Base-by-base conservation (phyloP, 2,888 invertebrate species). In the Orthosia gracilis region DNA sequence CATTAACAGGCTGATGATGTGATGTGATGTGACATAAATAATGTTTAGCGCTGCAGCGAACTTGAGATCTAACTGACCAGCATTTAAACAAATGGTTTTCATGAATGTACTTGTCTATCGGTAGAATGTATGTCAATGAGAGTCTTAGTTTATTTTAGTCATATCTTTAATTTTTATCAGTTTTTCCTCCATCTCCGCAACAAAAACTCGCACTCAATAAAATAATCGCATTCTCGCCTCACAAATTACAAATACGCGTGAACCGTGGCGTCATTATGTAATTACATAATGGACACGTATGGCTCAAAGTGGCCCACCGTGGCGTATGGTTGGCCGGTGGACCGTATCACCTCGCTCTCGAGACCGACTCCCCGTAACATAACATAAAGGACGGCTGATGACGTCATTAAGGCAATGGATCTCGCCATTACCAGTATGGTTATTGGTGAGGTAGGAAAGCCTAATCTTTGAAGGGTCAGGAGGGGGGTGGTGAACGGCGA, bases 301-400 rank as follows among this genome's bases (percentile, higher is more conserved):
- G 74, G 78, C 62, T 69, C 31, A 17, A n/a, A 4, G n/a, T 75
- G 65, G 73, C 47, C 59, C 64, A 79, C 62, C 31, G 87, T 87
- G 82, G 71, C 64, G 71, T 86, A 87, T 85, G 91, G 91, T 89
- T 92, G 92, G 84, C 52, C 84, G 85, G 86, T 87, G 85, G 89
- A 91, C 88, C 91, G 88, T 73, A 73, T 72, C 90, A 79, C 83
- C 85, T 92, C 93, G 83, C 92, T 93, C 90, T 92, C 92, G 87
- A 81, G 81, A 82, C 76, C 84, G 71, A 73, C 79, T 61, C 82
- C 85, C 83, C 85, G 75, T 74, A 73, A 85, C 84, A 58, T 49
- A 61, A 54, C 40, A 40, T 76, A 67, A 62, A 74, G 69, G 75
- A 72, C 71, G 71, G 61, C 75, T 77, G 73, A 79, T 84, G 85